phyloP scores from a whole-genome alignment of 2,113 vertebrate genomes.

The Tachuris rubrigastra region DNA sequence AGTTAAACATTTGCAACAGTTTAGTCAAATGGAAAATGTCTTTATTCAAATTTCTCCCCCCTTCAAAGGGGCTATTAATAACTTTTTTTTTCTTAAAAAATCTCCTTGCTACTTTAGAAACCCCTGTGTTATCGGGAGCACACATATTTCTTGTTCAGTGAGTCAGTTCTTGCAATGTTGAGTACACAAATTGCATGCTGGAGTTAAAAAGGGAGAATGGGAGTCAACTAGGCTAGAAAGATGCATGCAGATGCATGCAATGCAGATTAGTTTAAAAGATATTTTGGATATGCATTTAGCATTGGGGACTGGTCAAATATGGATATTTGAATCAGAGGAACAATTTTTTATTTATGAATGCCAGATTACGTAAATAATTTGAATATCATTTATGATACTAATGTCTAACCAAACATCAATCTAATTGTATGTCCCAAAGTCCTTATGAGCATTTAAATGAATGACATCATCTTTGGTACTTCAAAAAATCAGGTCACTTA shows the following conservation, averaged over 20 bases:
- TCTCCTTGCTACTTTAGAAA: neutral
- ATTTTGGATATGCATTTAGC: neutral
- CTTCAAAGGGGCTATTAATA: neutral
- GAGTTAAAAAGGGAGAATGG: neutral
- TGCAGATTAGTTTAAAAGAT: neutral
- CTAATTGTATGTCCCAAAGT: neutral
- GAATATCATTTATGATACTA: neutral
- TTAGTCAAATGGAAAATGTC: neutral
- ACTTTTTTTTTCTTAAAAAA: neutral
- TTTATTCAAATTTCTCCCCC: neutral
- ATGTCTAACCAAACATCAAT: neutral
- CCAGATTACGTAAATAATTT: constrained; percentile 2
- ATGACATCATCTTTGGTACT: neutral
- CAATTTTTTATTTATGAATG: neutral
- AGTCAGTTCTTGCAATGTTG: neutral
- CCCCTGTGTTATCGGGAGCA: neutral
- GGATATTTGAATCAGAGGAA: neutral
- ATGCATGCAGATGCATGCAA: neutral
- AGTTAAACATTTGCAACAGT: neutral
- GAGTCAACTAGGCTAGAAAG: neutral
- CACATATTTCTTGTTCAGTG: neutral
- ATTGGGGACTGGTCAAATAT: neutral
- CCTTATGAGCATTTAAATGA: neutral
- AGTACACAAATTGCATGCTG: neutral
- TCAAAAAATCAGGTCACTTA: constrained; percentile 1